Evolutionary conservation across 2,888 invertebrate species (phyloP).

Genomic region (Nomada fucata): DNA sequence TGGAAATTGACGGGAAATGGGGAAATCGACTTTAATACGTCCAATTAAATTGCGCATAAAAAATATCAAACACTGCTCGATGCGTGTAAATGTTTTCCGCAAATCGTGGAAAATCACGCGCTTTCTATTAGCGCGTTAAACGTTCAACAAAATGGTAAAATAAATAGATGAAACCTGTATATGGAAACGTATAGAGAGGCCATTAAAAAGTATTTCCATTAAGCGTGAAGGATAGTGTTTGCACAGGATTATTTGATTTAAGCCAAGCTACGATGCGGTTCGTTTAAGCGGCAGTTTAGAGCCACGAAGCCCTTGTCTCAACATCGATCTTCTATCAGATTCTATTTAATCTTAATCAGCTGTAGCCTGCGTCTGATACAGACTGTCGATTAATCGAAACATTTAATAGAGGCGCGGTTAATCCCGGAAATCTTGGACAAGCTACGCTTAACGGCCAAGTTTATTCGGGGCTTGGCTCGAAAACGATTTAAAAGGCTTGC

Average conservation of each 20-base stretch:
- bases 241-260: not conserved
- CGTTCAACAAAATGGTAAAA: not conserved
- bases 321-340: slow-evolving; percentile 18
- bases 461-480: not conserved
- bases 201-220: not conserved
- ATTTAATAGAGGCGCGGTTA: slow-evolving; percentile 35
- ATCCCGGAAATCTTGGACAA: slow-evolving; percentile 37
- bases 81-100: too few relatives aligned
- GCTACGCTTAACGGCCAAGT: slow-evolving; percentile 14
- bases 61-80: too few relatives aligned
- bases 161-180: not conserved
- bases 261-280: not conserved
- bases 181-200: not conserved
- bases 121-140: not conserved
- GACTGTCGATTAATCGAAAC: slow-evolving; percentile 32
- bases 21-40: too few relatives aligned
- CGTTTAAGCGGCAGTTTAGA: not conserved
- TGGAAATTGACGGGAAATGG: too few relatives aligned
- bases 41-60: too few relatives aligned
- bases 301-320: not conserved
- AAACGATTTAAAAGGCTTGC: slow-evolving; percentile 20
- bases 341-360: slow-evolving; percentile 39
- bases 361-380: slow-evolving; percentile 20
- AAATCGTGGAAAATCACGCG: too few relatives aligned
- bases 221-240: not conserved